phyloP scores from a whole-genome alignment of 2,113 vertebrate species.

The Clarias batrachus region DNA sequence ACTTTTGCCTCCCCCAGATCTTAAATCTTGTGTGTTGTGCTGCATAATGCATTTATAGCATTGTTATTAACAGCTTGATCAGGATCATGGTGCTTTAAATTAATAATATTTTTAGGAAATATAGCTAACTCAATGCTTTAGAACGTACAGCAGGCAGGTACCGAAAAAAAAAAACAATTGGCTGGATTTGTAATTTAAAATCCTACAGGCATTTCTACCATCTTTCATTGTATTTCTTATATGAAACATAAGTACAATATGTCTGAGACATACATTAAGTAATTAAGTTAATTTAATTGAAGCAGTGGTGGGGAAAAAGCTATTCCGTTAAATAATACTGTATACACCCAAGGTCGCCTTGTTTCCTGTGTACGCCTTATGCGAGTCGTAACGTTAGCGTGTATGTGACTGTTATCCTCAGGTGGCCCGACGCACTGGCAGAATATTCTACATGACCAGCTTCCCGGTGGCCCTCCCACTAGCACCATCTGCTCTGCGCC shows the following conservation, averaged over 20 bases:
- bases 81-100: neutral
- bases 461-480: constrained; percentile 89
- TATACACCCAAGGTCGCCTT: neutral
- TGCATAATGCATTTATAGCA: neutral
- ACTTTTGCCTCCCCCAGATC: neutral
- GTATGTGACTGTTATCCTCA: constrained; percentile 59
- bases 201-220: neutral
- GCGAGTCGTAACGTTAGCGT: constrained; percentile 51
- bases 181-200: neutral
- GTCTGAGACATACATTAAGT: neutral
- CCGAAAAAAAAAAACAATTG: neutral
- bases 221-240: neutral
- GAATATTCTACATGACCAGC: constrained; percentile 92
- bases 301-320: neutral
- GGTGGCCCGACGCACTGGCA: constrained; percentile 89
- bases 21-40: neutral
- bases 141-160: neutral
- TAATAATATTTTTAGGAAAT: neutral
- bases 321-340: neutral
- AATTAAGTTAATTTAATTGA: neutral
- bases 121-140: neutral
- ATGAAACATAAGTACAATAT: neutral
- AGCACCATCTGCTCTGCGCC: constrained; percentile 77
- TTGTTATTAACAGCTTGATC: neutral
- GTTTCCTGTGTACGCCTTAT: neutral